A percentile compares a stretch with the other conserved stretches of the same genome.
Evolutionary conservation across 2,113 vertebrate species (phyloP).

Genomic region (Sphaerodactylus townsendi): DNA sequence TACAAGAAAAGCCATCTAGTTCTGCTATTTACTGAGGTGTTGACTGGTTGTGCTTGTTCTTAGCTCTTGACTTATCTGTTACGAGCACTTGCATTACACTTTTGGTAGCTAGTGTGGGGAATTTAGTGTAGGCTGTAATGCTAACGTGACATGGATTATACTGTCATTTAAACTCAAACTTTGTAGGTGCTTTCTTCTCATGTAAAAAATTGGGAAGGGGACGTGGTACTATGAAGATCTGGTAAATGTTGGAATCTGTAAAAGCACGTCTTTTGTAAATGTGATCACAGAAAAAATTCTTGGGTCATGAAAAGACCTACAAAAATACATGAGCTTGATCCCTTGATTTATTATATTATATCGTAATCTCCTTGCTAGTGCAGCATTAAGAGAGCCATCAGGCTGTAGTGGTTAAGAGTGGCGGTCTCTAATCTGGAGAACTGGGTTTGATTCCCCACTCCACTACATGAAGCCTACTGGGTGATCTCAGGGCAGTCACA

Average conservation of each 20-base stretch:
- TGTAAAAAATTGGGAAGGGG: background rate
- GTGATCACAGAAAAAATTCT: background rate
- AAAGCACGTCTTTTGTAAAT: background rate
- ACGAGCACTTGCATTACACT: background rate
- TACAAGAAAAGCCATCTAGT: too few species aligned
- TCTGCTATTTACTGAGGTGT: too few species aligned
- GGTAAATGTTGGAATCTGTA: background rate
- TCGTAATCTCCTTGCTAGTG: background rate
- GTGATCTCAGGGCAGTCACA: too few species aligned
- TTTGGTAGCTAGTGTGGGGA: background rate
- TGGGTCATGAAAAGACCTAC: too few species aligned
- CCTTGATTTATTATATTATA: background rate
- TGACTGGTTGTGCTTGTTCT: too few species aligned
- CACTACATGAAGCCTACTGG: too few species aligned
- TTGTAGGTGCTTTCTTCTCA: background rate
- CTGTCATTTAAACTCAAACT: background rate
- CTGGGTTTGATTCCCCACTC: too few species aligned
- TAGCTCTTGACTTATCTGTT: background rate
- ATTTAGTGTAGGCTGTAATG: background rate
- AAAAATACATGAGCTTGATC: background rate
- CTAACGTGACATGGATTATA: background rate
- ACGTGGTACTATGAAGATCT: background rate
- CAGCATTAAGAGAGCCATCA: too few species aligned
- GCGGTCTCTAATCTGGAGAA: too few species aligned
- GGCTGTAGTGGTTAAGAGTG: too few species aligned